phyloP scores from a whole-genome alignment of 2,888 invertebrate species.

The Cerceris rybyensis region DNA sequence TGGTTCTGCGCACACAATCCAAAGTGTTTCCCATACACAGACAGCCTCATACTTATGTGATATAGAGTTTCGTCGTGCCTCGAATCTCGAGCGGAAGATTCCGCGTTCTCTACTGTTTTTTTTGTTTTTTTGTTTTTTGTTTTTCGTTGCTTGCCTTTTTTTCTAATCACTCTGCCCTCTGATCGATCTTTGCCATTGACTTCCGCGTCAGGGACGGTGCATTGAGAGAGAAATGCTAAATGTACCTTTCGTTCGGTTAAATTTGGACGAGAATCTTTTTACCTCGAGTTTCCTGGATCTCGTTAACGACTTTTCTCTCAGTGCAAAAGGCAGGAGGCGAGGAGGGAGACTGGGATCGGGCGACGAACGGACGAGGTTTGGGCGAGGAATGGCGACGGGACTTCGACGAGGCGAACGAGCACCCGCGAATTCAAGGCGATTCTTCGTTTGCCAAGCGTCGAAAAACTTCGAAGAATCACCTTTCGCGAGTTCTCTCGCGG shows the following conservation, averaged over 20 bases:
- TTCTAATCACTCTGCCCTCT: too few species aligned
- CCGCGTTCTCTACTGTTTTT: slow-evolving; percentile 45
- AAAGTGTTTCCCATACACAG: slow-evolving; percentile 80
- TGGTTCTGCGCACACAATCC: slow-evolving; percentile 81
- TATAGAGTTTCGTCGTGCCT: slow-evolving; percentile 42
- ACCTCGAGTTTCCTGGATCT: background rate
- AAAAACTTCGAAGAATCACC: background rate
- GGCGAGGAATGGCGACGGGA: too few species aligned
- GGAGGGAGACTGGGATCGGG: background rate
- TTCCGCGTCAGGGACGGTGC: background rate
- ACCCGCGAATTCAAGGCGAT: slow-evolving; percentile 9
- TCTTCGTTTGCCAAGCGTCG: slow-evolving; percentile 6
- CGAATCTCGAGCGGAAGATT: slow-evolving; percentile 29
- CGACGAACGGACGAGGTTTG: too few species aligned
- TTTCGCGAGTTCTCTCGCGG: background rate
- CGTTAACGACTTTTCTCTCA: slow-evolving; percentile 4
- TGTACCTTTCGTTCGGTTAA: background rate
- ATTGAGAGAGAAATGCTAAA: slow-evolving; percentile 2
- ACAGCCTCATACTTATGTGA: slow-evolving; percentile 69
- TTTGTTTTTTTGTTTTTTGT: slow-evolving; percentile 24
- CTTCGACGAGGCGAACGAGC: background rate
- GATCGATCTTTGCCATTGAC: too few species aligned
- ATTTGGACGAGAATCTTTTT: background rate
- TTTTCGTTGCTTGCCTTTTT: slow-evolving; percentile 21
- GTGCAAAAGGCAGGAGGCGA: background rate